Conservation (phyloP, 2,888 invertebrate species). For the Erebia palarica region DNA sequence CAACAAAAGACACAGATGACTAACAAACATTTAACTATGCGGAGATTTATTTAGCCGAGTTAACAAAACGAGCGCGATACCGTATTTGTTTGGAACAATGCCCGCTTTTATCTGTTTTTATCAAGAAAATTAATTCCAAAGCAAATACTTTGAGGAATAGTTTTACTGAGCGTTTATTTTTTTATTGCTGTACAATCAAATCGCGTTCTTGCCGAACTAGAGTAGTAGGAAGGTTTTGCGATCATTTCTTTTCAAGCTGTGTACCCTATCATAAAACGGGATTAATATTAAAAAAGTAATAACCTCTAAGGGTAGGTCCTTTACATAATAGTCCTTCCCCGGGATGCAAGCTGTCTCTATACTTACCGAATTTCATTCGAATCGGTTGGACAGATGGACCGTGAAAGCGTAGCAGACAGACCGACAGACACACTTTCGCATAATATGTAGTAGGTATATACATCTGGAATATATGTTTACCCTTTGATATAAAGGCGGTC, state of each 20-base stretch:
- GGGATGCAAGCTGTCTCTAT: no score
- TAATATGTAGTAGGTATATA: no score
- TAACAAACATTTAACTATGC: slow-evolving; percentile 22
- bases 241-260: neutral
- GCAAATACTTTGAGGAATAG: slow-evolving; percentile 29
- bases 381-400: no score
- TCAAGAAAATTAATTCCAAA: slow-evolving; percentile 32
- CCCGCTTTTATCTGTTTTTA: slow-evolving; percentile 33
- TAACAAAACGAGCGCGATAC: slow-evolving; percentile 25
- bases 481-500: no score
- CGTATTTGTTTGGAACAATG: slow-evolving; percentile 31
- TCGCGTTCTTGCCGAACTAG: neutral
- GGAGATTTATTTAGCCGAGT: slow-evolving; percentile 23
- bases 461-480: no score
- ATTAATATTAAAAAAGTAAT: no score
- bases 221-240: neutral
- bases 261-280: no score
- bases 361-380: no score
- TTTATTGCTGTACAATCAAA: neutral
- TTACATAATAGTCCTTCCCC: no score
- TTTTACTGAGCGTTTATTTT: slow-evolving; percentile 5
- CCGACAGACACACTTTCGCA: no score
- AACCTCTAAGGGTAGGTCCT: no score
- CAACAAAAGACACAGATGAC: neutral
- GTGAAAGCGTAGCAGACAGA: no score